Evolutionary conservation across 2,797 vertebrate species (phyloP).

Genomic region (Bradypodion pumilum): DNA sequence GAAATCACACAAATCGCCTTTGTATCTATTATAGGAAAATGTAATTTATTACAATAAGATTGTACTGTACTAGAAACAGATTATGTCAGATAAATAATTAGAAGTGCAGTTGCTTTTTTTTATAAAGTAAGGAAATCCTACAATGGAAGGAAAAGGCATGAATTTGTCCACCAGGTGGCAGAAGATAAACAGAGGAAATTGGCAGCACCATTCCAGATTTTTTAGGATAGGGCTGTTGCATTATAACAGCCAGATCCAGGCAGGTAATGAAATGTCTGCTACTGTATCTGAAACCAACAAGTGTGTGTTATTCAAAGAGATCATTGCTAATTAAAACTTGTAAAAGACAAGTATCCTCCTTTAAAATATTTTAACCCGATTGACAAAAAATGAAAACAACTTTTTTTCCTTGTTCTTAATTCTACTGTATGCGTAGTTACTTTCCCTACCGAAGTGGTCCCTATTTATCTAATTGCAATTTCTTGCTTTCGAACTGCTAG

Average conservation of each 20-base stretch:
- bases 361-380: background rate
- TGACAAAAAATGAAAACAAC: background rate
- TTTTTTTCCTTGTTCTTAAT: background rate
- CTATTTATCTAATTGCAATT: too few relatives aligned
- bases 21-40: background rate
- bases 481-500: too few relatives aligned
- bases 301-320: background rate
- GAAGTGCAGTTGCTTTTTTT: background rate
- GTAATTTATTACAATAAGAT: background rate
- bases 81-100: background rate
- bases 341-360: background rate
- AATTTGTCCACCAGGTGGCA: conserved; percentile 46
- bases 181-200: conserved; percentile 24
- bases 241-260: background rate
- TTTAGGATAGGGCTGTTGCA: background rate
- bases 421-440: background rate
- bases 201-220: background rate
- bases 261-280: background rate
- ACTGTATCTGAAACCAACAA: background rate
- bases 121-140: background rate
- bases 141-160: conserved; percentile 15
- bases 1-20: background rate
- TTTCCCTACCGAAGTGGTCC: too few relatives aligned
- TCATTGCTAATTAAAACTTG: background rate
- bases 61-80: background rate